These are phyloP conservation scores for Tympanuchus pallidicinctus DNA, from an alignment of 2,113 vertebrate species.

Conservation along the genomic window DNA sequence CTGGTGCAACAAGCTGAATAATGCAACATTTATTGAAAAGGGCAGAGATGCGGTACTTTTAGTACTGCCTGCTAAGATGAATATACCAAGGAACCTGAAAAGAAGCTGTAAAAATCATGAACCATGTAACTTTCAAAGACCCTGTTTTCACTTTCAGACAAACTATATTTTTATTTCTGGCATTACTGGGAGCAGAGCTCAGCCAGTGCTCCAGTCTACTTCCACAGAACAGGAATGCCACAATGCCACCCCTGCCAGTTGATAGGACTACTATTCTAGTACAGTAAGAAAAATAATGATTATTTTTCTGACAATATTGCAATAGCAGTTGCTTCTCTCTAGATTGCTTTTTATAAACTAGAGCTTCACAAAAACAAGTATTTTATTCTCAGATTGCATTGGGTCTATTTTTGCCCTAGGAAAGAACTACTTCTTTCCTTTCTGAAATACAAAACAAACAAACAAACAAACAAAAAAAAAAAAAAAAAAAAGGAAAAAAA, in stretches of 20 bases:
- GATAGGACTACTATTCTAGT: accelerated
- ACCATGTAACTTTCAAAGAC: not conserved
- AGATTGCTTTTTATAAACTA: not conserved
- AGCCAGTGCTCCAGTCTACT: accelerated
- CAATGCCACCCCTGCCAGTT: not conserved
- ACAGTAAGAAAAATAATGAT: not conserved
- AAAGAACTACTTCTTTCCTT: not conserved
- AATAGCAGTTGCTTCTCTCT: not conserved
- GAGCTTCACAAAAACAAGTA: not conserved
- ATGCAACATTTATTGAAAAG: not conserved
- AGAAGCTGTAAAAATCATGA: not conserved
- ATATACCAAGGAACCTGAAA: not conserved
- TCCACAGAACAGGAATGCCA: not conserved
- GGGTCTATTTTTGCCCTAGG: not conserved
- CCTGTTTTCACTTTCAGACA: not conserved
- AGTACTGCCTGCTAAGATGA: not conserved
- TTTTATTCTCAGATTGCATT: not conserved
- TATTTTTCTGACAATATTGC: not conserved
- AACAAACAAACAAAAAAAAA: not conserved
- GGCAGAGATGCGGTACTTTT: not conserved
- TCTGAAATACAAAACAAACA: not conserved
- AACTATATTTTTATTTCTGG: not conserved
- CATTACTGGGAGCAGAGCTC: not conserved
- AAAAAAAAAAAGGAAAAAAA: not conserved
- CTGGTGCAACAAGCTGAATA: not conserved